A percentile compares a stretch with the other conserved stretches of the same genome.
These are phyloP conservation scores for Lasaia peninsularis DNA, from an alignment of 1,140 invertebrate genomes.

Conservation along the genomic window DNA sequence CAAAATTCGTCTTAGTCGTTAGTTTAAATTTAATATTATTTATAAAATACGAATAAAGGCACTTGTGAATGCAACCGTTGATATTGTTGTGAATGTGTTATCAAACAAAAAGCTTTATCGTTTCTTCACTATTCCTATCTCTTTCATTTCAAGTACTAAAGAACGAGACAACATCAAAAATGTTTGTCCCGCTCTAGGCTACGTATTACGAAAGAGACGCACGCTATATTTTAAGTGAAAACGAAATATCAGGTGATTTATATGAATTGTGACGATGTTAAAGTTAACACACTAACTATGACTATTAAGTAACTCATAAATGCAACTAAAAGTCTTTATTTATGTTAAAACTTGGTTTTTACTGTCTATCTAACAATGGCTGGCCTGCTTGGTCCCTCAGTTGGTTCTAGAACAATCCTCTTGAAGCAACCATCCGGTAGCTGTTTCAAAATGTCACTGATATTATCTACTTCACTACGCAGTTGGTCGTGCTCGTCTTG, in stretches of 20 bases:
- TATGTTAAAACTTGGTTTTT: not conserved
- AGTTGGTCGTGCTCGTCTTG: constrained; percentile 87
- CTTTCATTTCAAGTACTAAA: too few relatives aligned
- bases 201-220: too few relatives aligned
- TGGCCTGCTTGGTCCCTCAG: constrained; percentile 46
- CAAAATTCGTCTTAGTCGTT: not conserved
- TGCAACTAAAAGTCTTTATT: not conserved
- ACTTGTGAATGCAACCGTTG: constrained; percentile 3
- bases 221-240: too few relatives aligned
- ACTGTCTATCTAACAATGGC: constrained; percentile 37
- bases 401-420: constrained; percentile 80
- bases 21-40: not conserved
- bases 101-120: not conserved
- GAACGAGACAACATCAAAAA: too few relatives aligned
- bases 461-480: constrained; percentile 89
- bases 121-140: too few relatives aligned
- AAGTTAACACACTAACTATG: not conserved
- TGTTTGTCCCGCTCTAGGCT: too few relatives aligned
- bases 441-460: constrained; percentile 88
- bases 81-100: not conserved
- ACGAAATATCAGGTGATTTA: not conserved
- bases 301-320: constrained; percentile 6
- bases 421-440: constrained; percentile 92
- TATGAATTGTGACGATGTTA: not conserved
- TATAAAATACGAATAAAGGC: not conserved